Evolutionary conservation across 1,140 invertebrate species (phyloP).

Genomic region (Thereuonema tuberculata): DNA sequence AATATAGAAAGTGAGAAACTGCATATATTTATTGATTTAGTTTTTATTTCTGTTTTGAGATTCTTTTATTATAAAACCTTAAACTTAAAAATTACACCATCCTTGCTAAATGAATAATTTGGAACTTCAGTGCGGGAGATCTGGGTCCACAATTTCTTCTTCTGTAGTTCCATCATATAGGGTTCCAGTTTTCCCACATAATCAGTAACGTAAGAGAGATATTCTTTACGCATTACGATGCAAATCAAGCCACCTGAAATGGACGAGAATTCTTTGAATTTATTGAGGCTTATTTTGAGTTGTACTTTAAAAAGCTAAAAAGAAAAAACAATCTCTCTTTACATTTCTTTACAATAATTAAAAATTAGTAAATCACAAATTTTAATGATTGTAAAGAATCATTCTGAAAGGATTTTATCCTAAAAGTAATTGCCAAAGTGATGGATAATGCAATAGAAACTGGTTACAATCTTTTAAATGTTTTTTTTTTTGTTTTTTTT

Average conservation of each 20-base stretch:
- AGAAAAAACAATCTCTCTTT: not conserved
- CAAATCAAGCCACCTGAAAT: conserved; percentile 28
- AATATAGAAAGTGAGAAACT: not conserved
- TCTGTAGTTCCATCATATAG: conserved; percentile 25
- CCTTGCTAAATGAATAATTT: conserved; percentile 27
- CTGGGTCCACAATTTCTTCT: conserved; percentile 23
- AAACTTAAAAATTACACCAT: conserved; percentile 24
- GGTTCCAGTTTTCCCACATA: conserved; percentile 30
- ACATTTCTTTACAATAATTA: not conserved
- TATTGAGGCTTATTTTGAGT: not conserved
- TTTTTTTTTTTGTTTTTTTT: too few relatives aligned
- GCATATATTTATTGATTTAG: not conserved
- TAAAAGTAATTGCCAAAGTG: not conserved
- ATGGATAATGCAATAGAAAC: too few relatives aligned
- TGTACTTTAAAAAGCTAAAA: not conserved
- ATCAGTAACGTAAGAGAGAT: conserved; percentile 29
- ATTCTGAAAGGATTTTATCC: not conserved
- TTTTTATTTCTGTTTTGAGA: too few relatives aligned
- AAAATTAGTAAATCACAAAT: not conserved
- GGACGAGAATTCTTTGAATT: not conserved
- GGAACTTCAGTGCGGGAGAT: conserved; percentile 25
- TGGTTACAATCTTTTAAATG: too few relatives aligned
- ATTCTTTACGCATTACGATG: conserved; percentile 35
- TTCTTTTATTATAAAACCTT: conserved; percentile 10
- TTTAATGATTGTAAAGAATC: not conserved